Conservation (phyloP, 2,113 vertebrate genomes). For the Etheostoma cragini region DNA sequence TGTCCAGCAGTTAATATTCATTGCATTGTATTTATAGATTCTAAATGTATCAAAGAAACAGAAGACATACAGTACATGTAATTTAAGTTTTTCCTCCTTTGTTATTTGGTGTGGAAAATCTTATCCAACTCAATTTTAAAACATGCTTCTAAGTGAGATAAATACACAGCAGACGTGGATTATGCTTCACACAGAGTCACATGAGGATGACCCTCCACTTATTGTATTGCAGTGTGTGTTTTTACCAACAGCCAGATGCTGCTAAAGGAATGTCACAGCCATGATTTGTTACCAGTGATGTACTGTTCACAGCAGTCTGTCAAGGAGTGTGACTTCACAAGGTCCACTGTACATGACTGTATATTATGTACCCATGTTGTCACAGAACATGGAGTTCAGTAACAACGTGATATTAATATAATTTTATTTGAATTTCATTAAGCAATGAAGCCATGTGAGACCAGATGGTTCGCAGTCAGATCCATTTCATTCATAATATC, state of each 20-base stretch:
- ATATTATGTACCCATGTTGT: not conserved
- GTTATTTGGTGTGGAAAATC: not conserved
- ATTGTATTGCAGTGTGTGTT: not conserved
- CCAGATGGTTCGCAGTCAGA: not conserved
- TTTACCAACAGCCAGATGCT: not conserved
- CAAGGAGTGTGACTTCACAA: not conserved
- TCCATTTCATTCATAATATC: not conserved
- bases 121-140: not conserved
- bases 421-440: no score
- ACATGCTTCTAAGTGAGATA: not conserved
- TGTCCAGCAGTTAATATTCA: not conserved
- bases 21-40: not conserved
- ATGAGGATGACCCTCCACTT: not conserved
- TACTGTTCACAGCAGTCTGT: not conserved
- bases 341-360: not conserved
- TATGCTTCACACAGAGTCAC: not conserved
- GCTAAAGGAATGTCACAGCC: not conserved
- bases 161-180: not conserved
- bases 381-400: not conserved
- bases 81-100: not conserved
- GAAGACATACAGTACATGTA: no score
- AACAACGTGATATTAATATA: not conserved
- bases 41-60: not conserved
- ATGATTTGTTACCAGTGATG: not conserved
- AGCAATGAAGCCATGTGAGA: not conserved